Evolutionary conservation across 2,888 invertebrate genomes (phyloP), one percentile per base, ranked within the genome.

Genomic region (Pherbina coryleti): DNA sequence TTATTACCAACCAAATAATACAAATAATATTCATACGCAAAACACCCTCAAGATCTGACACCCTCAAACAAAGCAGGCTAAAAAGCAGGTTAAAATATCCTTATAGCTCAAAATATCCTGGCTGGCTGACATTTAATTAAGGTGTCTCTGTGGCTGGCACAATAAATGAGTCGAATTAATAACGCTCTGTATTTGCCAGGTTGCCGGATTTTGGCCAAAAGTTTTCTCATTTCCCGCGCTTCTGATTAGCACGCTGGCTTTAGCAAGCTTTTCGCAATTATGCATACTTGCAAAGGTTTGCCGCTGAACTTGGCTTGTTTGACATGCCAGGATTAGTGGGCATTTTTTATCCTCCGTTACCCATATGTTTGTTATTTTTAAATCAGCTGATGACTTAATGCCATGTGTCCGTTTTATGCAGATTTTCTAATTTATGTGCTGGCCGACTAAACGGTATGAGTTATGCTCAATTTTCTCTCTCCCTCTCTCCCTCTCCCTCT

Each of bases 91-190:
- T n/a, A n/a, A 5, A 71, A 57, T 3, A 31, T 8, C 3, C 19
- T 9, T 31, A 19, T 28, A 1, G 14, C 19, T 19, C 62, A 62
- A 28, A 62, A 62, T 28, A 17, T 28, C 28, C 19, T 7, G 17
- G 19, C 17, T 8, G 19, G 14, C 86, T 86, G 86, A 85, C 87
- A 85, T 88, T 87, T 88, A 87, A 87, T 87, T 87, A 87, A 87
- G 87, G 87, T 88, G 86, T 85, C 87, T 85, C 53, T 34, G 34
- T 44, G 28, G 53, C 17, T 25, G 19, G 9, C 49, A 19, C 62
- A 78, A 80, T 84, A 87, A 87, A 88, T 88, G 87, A 88, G 88
- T 85, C 86, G 88, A 89, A 88, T 88, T 88, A 89, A 89, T 88
- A 89, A 89, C 87, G 88, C 86, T n/a, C n/a, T 85, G 87, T 86